These are phyloP conservation scores for rat (Rattus norvegicus) DNA, from an alignment of 2,113 vertebrate genomes.

Conservation along the genomic window DNA sequence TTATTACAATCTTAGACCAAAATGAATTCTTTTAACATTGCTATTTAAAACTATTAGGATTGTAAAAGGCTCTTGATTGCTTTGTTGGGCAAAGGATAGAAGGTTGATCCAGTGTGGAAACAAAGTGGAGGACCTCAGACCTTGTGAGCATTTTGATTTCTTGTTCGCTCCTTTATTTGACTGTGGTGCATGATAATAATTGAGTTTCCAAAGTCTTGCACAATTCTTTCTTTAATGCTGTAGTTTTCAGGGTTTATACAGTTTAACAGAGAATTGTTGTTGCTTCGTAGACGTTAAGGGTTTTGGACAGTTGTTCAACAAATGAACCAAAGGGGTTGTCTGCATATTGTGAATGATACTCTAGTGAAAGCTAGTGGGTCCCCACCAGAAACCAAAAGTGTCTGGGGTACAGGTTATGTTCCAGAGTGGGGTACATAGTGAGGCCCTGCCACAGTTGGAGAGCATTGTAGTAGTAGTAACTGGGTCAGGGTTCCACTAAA, in stretches of 20 bases:
- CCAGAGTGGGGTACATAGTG: neutral
- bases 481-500: neutral
- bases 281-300: slow-evolving; percentile 51
- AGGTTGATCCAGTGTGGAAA: neutral
- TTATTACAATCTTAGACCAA: slow-evolving; percentile 48
- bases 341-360: neutral
- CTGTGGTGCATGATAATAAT: slow-evolving; percentile 60
- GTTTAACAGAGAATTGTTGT: slow-evolving; percentile 53
- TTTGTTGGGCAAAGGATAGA: neutral
- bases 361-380: neutral
- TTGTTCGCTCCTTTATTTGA: slow-evolving; percentile 1
- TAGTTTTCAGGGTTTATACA: slow-evolving; percentile 47
- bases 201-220: slow-evolving; percentile 1
- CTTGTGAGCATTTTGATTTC: slow-evolving; percentile 29
- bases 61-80: slow-evolving; percentile 30
- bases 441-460: neutral
- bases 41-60: slow-evolving; percentile 49
- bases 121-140: slow-evolving; percentile 55
- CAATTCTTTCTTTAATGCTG: slow-evolving; percentile 22
- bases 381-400: neutral
- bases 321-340: slow-evolving; percentile 47
- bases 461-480: neutral
- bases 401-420: neutral
- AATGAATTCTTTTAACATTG: slow-evolving; percentile 58
- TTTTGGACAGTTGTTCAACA: slow-evolving; percentile 29